Evolutionary conservation across 2,113 vertebrate species (phyloP).

Genomic region (Ornithorhynchus anatinus): DNA sequence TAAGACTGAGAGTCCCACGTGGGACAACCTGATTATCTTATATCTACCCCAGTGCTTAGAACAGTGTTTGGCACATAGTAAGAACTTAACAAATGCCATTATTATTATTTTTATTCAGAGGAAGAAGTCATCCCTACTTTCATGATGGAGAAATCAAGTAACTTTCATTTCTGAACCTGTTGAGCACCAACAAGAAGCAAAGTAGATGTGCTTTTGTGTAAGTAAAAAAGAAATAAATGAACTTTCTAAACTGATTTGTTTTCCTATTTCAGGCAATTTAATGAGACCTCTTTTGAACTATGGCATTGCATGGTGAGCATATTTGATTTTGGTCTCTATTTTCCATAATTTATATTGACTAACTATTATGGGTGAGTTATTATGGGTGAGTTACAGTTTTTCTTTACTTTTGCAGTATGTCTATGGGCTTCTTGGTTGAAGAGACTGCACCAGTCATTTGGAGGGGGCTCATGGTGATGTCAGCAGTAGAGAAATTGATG

Average conservation of each 20-base stretch:
- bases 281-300: slow-evolving; percentile 95
- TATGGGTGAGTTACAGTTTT: slow-evolving; percentile 29
- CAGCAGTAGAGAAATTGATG: slow-evolving; percentile 89
- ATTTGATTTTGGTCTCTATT: slow-evolving; percentile 40
- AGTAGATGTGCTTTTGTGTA: background rate
- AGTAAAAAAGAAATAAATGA: background rate
- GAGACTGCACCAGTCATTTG: slow-evolving; percentile 88
- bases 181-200: background rate
- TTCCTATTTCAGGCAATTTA: slow-evolving; percentile 82
- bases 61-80: too few relatives aligned
- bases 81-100: too few relatives aligned
- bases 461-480: slow-evolving; percentile 98
- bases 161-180: background rate
- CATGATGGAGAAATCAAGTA: background rate
- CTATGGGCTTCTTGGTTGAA: slow-evolving; percentile 96
- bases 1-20: too few relatives aligned
- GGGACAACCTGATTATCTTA: too few relatives aligned
- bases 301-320: slow-evolving; percentile 90
- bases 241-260: slow-evolving; percentile 9
- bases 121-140: background rate
- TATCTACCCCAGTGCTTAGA: too few relatives aligned
- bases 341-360: slow-evolving; percentile 34
- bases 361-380: background rate
- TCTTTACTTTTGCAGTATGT: slow-evolving; percentile 83
- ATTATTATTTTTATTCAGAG: too few relatives aligned